A percentile compares a stretch with the other conserved stretches of the same genome.
Evolutionary conservation across 2,797 vertebrate genomes (phyloP).

Genomic region (Sphaeramia orbicularis): DNA sequence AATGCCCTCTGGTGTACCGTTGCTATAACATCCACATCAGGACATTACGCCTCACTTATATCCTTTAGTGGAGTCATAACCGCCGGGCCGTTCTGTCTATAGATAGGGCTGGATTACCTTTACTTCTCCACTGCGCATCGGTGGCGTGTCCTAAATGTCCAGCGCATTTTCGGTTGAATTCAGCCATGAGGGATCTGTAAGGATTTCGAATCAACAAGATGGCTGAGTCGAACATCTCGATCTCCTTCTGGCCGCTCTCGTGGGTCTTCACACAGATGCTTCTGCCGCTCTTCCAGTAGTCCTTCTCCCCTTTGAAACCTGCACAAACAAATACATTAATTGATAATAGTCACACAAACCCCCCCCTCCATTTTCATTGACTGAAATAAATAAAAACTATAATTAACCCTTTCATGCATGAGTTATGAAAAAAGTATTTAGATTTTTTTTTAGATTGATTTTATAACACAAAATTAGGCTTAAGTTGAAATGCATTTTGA

Average conservation of each 20-base stretch:
- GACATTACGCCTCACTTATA: conserved; percentile 9
- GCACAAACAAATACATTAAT: conserved; percentile 38
- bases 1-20: background rate
- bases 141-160: conserved; percentile 97
- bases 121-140: conserved; percentile 93
- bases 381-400: too few relatives aligned
- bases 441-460: too few relatives aligned
- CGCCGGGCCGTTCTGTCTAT: background rate
- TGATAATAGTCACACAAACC: conserved; percentile 21
- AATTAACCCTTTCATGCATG: too few relatives aligned
- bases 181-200: conserved; percentile 93
- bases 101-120: conserved; percentile 78
- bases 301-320: conserved; percentile 99
- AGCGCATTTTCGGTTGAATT: conserved; percentile 96
- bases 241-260: conserved; percentile 94
- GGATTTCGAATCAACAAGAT: conserved; percentile 96
- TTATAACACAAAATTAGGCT: too few relatives aligned
- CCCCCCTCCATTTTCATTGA: too few relatives aligned
- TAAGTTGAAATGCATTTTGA: too few relatives aligned
- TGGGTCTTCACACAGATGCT: conserved; percentile 98
- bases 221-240: conserved; percentile 94
- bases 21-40: conserved; percentile 8
- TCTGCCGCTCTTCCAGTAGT: conserved; percentile 96
- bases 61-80: conserved; percentile 13
- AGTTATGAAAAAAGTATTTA: too few relatives aligned